These are phyloP conservation scores for Tortrix viridana DNA, from an alignment of 2,888 invertebrate genomes.

Conservation along the genomic window DNA sequence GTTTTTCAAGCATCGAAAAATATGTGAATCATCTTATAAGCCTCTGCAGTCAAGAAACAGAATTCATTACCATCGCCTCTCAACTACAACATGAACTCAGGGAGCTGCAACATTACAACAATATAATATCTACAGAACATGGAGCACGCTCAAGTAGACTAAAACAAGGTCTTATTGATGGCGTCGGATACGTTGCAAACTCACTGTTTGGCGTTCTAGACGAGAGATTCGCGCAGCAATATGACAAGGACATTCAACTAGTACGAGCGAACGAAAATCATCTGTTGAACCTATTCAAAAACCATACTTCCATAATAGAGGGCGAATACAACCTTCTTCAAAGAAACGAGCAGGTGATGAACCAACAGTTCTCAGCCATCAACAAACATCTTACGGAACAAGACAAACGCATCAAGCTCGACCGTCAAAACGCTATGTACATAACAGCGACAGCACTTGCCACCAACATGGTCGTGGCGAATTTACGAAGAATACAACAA, in stretches of 20 bases:
- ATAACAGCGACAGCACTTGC: too few relatives aligned
- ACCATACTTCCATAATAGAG: slow-evolving; percentile 17
- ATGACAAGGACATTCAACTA: slow-evolving; percentile 27
- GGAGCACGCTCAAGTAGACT: neutral
- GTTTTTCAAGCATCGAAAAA: neutral
- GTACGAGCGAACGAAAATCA: neutral
- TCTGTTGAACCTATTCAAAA: neutral
- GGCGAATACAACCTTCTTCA: slow-evolving; percentile 7
- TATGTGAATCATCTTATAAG: neutral
- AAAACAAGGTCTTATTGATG: slow-evolving; percentile 35
- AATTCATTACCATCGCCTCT: neutral
- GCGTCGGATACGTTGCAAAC: slow-evolving; percentile 38
- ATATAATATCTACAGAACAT: neutral
- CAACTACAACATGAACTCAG: neutral
- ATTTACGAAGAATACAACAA: too few relatives aligned
- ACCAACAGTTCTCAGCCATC: neutral
- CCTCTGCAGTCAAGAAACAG: slow-evolving; percentile 5
- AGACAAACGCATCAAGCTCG: too few relatives aligned
- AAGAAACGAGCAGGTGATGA: slow-evolving; percentile 6
- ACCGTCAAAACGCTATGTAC: too few relatives aligned
- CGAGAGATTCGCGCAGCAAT: slow-evolving; percentile 35
- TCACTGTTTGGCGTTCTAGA: slow-evolving; percentile 40
- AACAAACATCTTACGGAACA: neutral
- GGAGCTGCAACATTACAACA: neutral
- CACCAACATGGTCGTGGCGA: too few relatives aligned